Evolutionary conservation across 2,888 invertebrate genomes (phyloP).

Genomic region (Polydesmus complanatus): DNA sequence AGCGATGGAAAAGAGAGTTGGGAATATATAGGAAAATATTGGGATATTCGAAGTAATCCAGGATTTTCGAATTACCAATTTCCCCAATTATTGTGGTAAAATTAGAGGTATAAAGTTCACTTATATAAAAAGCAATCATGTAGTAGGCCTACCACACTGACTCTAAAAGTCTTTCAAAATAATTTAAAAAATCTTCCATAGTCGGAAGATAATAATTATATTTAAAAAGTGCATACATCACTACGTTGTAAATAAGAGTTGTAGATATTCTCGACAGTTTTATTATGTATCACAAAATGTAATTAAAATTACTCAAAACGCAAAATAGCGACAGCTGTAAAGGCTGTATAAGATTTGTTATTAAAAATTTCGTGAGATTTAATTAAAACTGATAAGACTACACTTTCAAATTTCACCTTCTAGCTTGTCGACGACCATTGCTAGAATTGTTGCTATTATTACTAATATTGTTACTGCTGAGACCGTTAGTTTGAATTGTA

Average conservation of each 20-base stretch:
- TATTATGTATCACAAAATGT: too few relatives aligned
- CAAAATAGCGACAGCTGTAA: too few relatives aligned
- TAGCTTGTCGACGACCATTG: not conserved
- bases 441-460: not conserved
- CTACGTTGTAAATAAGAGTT: not conserved
- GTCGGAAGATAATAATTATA: not conserved
- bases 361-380: not conserved
- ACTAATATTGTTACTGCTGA: not conserved
- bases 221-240: not conserved
- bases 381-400: not conserved
- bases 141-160: too few relatives aligned
- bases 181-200: not conserved
- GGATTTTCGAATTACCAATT: slow-evolving; percentile 45
- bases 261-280: too few relatives aligned
- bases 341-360: not conserved
- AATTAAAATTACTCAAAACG: too few relatives aligned
- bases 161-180: too few relatives aligned
- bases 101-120: too few relatives aligned
- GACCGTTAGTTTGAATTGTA: slow-evolving; percentile 2
- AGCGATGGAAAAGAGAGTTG: slow-evolving; percentile 46
- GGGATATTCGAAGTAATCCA: slow-evolving; percentile 51
- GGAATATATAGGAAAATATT: slow-evolving; percentile 60
- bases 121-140: too few relatives aligned
- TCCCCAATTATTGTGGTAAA: slow-evolving; percentile 44
- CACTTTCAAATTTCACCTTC: not conserved